A percentile compares a stretch with the other conserved stretches of the same genome.
Conservation (phyloP, 35 echinoderm and acorn worm species). For the Heliocidaris tuberculata region DNA sequence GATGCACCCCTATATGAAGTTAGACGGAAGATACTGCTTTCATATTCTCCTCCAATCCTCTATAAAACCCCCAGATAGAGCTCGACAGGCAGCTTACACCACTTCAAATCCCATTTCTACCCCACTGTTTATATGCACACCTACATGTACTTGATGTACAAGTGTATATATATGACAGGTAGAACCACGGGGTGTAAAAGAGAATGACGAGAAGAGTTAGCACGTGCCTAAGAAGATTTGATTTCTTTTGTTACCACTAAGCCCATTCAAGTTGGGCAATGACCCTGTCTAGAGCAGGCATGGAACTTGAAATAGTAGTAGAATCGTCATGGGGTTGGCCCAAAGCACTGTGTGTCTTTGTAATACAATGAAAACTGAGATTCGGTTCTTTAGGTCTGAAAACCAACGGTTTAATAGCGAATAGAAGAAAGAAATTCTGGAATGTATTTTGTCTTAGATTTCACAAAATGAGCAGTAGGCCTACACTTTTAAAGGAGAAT, state of each 20-base stretch:
- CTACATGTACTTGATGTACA: background rate
- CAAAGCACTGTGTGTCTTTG: background rate
- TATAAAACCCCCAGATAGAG: background rate
- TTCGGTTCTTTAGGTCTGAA: background rate
- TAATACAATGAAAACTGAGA: background rate
- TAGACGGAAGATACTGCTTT: background rate
- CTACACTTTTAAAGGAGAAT: too few relatives aligned
- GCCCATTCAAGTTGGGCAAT: slow-evolving; percentile 15
- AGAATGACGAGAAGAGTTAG: background rate
- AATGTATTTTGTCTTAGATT: background rate
- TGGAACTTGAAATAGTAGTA: slow-evolving; percentile 11
- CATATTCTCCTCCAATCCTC: background rate
- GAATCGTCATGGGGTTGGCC: background rate
- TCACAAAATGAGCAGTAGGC: background rate
- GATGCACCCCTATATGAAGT: background rate
- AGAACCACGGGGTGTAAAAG: background rate
- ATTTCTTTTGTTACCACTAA: background rate
- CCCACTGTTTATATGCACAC: background rate
- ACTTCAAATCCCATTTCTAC: background rate
- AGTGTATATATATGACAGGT: background rate
- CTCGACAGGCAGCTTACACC: background rate
- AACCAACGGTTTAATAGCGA: background rate
- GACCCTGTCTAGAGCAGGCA: background rate
- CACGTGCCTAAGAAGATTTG: background rate
- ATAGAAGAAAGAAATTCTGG: background rate